Conservation (phyloP, 1,140 invertebrate species). For the Brachionus sp. region DNA sequence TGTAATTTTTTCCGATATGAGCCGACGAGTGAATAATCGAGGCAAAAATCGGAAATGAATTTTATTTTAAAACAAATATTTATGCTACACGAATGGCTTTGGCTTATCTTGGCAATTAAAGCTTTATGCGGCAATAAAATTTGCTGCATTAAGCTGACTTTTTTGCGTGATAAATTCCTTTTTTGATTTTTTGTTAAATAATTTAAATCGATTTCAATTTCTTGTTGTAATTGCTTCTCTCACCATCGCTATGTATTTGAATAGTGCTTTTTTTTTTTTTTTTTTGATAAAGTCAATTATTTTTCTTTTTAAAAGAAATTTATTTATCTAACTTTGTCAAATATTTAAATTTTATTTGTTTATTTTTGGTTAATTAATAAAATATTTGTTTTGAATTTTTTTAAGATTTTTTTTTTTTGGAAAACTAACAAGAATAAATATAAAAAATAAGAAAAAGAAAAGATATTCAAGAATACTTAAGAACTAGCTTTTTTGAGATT, state of each 20-base stretch:
- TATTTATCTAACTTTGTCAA: neutral
- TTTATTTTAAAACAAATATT: neutral
- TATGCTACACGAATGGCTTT: neutral
- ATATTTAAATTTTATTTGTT: neutral
- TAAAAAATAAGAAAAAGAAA: no score
- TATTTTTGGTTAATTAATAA: neutral
- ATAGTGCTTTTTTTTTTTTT: neutral
- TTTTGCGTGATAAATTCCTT: neutral
- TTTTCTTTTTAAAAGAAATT: neutral
- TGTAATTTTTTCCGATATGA: neutral
- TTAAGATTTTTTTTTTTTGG: no score
- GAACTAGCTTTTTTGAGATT: neutral
- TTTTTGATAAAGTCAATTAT: neutral
- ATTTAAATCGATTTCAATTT: neutral
- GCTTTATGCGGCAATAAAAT: neutral
- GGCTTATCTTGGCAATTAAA: neutral
- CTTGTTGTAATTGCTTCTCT: neutral
- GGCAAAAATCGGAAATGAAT: neutral
- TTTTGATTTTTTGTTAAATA: neutral
- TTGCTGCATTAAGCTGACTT: neutral
- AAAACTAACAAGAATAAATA: no score
- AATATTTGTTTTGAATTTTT: neutral
- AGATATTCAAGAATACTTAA: neutral
- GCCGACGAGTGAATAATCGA: neutral
- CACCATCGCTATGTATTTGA: neutral